Percentiles rank a stretch among this genome's conserved stretches.
Evolutionary conservation across 1,140 invertebrate species (phyloP).

Genomic region (Trichogramma pretiosum): DNA sequence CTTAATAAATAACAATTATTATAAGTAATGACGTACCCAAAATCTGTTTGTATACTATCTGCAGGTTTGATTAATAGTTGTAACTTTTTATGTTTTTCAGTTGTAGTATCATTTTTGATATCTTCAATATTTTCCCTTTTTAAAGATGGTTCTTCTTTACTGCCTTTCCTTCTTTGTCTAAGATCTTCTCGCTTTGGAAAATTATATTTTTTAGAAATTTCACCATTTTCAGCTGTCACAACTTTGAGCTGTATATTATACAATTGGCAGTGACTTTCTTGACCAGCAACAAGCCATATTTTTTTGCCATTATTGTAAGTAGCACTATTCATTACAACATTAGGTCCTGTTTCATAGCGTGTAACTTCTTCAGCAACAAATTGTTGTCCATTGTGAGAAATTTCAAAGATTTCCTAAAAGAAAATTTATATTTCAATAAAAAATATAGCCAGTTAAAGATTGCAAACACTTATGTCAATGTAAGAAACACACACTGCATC

Average conservation of each 20-base stretch:
- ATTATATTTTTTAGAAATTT: slow-evolving; percentile 36
- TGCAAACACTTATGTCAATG: neutral
- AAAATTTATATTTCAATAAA: slow-evolving; percentile 1
- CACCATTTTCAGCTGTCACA: slow-evolving; percentile 41
- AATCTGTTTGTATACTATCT: slow-evolving; percentile 75
- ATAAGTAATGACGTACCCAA: slow-evolving; percentile 48
- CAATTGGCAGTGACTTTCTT: slow-evolving; percentile 84
- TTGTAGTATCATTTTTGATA: slow-evolving; percentile 37
- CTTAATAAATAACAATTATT: slow-evolving; percentile 13
- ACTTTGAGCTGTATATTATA: slow-evolving; percentile 73
- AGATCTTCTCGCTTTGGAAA: slow-evolving; percentile 25
- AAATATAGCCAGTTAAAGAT: neutral
- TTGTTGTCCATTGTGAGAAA: slow-evolving; percentile 70
- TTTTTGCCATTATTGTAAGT: slow-evolving; percentile 58
- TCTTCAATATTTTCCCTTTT: slow-evolving; percentile 42
- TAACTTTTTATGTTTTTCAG: slow-evolving; percentile 53
- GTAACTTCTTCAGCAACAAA: slow-evolving; percentile 79
- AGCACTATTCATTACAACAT: slow-evolving; percentile 86
- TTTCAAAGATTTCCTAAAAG: slow-evolving; percentile 80
- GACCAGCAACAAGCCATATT: slow-evolving; percentile 76
- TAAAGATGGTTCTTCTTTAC: slow-evolving; percentile 40
- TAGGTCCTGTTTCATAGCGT: slow-evolving; percentile 76
- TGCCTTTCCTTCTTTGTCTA: slow-evolving; percentile 37
- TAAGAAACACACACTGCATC: too few species aligned
- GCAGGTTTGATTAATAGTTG: slow-evolving; percentile 62